Conservation (phyloP, 2,797 vertebrate species). For the Lithobates sylvaticus region DNA sequence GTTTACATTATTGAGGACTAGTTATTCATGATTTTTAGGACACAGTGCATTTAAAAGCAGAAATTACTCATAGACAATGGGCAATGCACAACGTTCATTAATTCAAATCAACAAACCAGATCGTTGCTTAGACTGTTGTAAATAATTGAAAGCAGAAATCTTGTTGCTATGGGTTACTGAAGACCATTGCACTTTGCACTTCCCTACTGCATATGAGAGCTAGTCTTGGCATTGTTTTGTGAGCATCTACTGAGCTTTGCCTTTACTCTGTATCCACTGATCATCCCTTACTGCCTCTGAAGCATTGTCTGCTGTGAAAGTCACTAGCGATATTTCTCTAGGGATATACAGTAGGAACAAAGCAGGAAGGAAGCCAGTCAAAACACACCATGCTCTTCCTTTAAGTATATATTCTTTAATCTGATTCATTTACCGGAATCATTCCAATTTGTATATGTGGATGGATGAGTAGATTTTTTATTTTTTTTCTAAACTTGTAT, state of each 20-base stretch:
- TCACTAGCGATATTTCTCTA: constrained; percentile 16
- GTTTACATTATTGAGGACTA: too few relatives aligned
- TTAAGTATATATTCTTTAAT: constrained; percentile 53
- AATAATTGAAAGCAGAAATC: too few relatives aligned
- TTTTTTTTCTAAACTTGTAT: constrained; percentile 67
- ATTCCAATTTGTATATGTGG: constrained; percentile 61
- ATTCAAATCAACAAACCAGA: too few relatives aligned
- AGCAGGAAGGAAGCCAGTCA: constrained; percentile 29
- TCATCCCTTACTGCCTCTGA: not conserved
- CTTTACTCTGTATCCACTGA: not conserved
- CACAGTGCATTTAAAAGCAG: too few relatives aligned
- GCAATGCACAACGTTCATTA: too few relatives aligned
- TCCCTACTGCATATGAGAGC: not conserved
- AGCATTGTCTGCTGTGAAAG: constrained; percentile 24
- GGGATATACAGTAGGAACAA: not conserved
- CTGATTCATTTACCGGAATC: constrained; percentile 67
- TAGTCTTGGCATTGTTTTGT: not conserved
- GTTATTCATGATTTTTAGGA: too few relatives aligned
- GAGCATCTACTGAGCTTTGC: not conserved
- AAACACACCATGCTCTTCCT: constrained; percentile 19
- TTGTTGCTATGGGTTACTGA: too few relatives aligned
- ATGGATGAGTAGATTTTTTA: constrained; percentile 53
- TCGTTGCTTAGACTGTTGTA: not conserved
- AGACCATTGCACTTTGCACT: too few relatives aligned
- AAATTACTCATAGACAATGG: too few relatives aligned